These are phyloP conservation scores for Apotomis betuletana DNA, from an alignment of 2,888 invertebrate species.

Conservation along the genomic window DNA sequence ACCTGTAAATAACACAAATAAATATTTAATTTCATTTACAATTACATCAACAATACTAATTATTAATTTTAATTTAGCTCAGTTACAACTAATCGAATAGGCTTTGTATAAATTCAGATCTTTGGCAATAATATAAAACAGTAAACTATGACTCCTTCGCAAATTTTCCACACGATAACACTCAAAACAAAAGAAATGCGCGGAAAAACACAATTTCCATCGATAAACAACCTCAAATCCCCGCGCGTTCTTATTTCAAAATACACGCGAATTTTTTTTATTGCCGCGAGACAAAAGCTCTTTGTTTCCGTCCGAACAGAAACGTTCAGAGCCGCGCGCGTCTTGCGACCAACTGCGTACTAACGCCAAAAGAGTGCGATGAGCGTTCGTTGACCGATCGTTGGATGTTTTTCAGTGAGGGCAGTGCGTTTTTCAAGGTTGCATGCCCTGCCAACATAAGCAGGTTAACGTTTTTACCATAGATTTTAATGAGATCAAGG, in stretches of 20 bases:
- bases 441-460: constrained; percentile 30
- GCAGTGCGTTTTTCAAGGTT: constrained; percentile 36
- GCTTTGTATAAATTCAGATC: background rate
- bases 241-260: constrained; percentile 34
- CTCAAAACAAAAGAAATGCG: background rate
- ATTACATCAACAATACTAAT: background rate
- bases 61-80: background rate
- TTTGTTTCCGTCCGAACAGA: constrained; percentile 54
- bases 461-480: constrained; percentile 25
- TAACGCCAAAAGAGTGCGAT: constrained; percentile 40
- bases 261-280: constrained; percentile 33
- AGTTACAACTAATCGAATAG: background rate
- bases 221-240: constrained; percentile 16
- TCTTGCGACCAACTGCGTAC: constrained; percentile 51
- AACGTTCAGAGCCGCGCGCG: constrained; percentile 46
- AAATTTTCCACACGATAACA: background rate
- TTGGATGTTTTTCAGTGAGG: constrained; percentile 37
- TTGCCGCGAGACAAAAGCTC: constrained; percentile 47
- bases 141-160: background rate
- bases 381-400: constrained; percentile 35
- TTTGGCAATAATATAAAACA: background rate
- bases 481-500: constrained; percentile 18
- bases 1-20: constrained; percentile 36
- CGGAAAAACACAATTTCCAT: constrained; percentile 1
- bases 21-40: constrained; percentile 42